Evolutionary conservation across 1,140 invertebrate species (phyloP).

Genomic region (Stegodyphus dumicola): DNA sequence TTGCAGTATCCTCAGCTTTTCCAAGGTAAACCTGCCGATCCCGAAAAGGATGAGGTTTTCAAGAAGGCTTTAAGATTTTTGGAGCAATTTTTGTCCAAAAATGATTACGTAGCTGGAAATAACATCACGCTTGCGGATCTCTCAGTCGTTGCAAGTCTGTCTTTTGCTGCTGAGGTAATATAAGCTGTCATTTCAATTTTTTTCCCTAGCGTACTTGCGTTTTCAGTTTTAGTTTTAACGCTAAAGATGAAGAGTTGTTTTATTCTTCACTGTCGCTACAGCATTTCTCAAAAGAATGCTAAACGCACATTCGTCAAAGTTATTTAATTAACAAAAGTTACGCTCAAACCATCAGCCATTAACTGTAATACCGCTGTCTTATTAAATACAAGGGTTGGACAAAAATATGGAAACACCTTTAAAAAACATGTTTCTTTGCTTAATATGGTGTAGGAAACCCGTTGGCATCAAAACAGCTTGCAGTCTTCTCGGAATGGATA

Average conservation of each 20-base stretch:
- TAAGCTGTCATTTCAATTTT: neutral
- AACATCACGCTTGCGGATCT: conserved; percentile 66
- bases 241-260: neutral
- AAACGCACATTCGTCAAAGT: neutral
- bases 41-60: conserved; percentile 54
- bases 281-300: neutral
- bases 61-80: conserved; percentile 63
- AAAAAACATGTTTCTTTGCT: too few relatives aligned
- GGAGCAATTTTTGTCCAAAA: conserved; percentile 62
- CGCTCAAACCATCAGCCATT: too few relatives aligned
- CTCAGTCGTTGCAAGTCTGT: conserved; percentile 63
- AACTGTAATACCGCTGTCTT: too few relatives aligned
- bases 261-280: neutral
- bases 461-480: too few relatives aligned
- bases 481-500: too few relatives aligned
- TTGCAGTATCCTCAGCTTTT: conserved; percentile 16
- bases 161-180: conserved; percentile 59
- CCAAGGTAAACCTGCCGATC: neutral
- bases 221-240: neutral
- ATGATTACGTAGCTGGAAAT: conserved; percentile 64
- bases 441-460: too few relatives aligned
- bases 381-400: too few relatives aligned
- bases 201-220: neutral
- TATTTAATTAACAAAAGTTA: neutral
- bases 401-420: too few relatives aligned